These are phyloP conservation scores for Zaprionus vittiger DNA, from an alignment of 1,140 invertebrate species.

Conservation along the genomic window DNA sequence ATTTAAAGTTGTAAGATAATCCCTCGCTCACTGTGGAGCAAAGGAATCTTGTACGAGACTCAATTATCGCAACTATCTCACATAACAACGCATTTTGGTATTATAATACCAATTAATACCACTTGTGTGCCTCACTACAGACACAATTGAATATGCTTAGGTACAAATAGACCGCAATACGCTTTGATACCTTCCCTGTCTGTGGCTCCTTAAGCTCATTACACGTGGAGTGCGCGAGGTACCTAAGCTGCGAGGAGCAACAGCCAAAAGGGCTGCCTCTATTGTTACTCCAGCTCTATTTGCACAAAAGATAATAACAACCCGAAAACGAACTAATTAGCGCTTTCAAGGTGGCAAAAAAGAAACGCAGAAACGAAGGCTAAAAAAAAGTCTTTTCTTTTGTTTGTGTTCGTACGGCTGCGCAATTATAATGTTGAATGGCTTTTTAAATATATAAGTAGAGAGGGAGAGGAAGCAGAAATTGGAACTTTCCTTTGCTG, in stretches of 20 bases:
- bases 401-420: conserved; percentile 10
- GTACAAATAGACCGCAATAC: conserved; percentile 41
- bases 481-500: conserved; percentile 8
- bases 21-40: background rate
- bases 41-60: too few relatives aligned
- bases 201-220: conserved; percentile 53
- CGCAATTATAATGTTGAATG: conserved; percentile 48
- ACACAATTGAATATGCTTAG: conserved; percentile 9
- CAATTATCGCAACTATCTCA: background rate
- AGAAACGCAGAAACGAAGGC: background rate
- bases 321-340: conserved; percentile 66
- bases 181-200: conserved; percentile 2
- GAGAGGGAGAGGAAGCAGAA: background rate
- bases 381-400: conserved; percentile 29
- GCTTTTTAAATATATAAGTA: conserved; percentile 18
- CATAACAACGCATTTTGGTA: background rate
- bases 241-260: conserved; percentile 7
- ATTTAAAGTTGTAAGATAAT: conserved; percentile 4
- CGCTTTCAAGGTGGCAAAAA: conserved; percentile 38
- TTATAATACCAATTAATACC: conserved; percentile 4
- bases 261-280: conserved; percentile 39
- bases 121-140: background rate
- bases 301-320: conserved; percentile 57
- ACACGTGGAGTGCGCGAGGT: conserved; percentile 6
- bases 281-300: conserved; percentile 22